Base-by-base conservation (phyloP, 2,797 vertebrate genomes). In the Anomalospiza imberbis region DNA sequence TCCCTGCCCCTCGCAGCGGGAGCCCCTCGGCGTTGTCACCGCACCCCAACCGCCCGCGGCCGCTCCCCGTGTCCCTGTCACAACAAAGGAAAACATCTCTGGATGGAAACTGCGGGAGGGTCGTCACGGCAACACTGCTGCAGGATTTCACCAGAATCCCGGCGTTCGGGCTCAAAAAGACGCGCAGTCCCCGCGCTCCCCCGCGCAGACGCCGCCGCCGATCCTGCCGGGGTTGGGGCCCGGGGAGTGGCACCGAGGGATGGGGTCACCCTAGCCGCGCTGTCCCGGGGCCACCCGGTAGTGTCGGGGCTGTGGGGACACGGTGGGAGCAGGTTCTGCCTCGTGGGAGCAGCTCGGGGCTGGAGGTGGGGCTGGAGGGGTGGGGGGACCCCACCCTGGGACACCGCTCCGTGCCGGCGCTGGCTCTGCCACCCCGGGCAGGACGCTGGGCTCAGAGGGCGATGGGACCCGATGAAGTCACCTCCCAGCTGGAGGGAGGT, bases 101-200 rank as follows among this genome's bases (percentile, higher is more conserved):
- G 89, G 84, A 42, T 88, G 87, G 89, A 78, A 94, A 26, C 89
- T 85, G 91, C 91, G 5, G 95, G 95, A 95, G 95, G 95, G 95
- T 95, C 95, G 91, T 93, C 95, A 96, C 93, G 95, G 95, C 94
- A 96, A 96, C 95, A 61, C 95, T 78, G 94, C 94, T 81, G 93
- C 94, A 89, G 91, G 66, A 89, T 94, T 89, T 93, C 94, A 65
- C 80, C 89, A 86, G 70, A 91, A 95, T 84, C 53, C 70, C 70
- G 6, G 17, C 10, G 3, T 48, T 93, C 54, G 0, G 32, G 4
- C 93, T 92, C 91, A 15, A 42, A 88, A 91, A n/a, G 70, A 7
- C 9, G 7, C 74, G 42, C 42, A 1, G 53, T 19, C 12, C 70
- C 89, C 38, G 48, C 70, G 45, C 70, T 61, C 17, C 4, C 40